Base-by-base conservation (phyloP, 92 coral and sea anemone species). In the Chrysogorgia sp. region DNA sequence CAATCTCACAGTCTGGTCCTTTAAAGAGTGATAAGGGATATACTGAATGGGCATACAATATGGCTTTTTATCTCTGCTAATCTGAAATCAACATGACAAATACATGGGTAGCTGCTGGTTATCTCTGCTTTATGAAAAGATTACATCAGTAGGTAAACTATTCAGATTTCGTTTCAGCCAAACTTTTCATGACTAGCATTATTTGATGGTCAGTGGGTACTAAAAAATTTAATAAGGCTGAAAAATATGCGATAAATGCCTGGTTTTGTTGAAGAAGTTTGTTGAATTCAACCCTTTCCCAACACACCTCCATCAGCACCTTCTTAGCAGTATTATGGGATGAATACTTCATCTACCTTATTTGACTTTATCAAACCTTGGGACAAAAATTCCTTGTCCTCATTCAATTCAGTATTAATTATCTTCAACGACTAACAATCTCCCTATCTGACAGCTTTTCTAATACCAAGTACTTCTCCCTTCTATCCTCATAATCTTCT, bases 271-370 rank as follows among this genome's bases (percentile, higher is more conserved):
- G 83, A 2, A 89, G 50, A 47, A 89, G 67, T 7, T 86, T 59
- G 37, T 77, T 89, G 75, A 23, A 89, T 43, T 89, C 88, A 0
- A 89, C 92, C 71, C 83, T 41, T 77, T 85, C 89, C 92, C 92
- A 89, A 34, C 87, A 88, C 7, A 88, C 68, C 7, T 70, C 75
- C 72, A 77, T 89, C 68, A 89, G 24, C 35, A 78, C 9, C 6
- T 76, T 31, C 31, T 68, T n/a, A n/a, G n/a, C n/a, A n/a, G n/a
- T n/a, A n/a, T n/a, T n/a, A n/a, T n/a, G n/a, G n/a, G n/a, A n/a
- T n/a, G n/a, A n/a, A n/a, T n/a, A n/a, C n/a, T n/a, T n/a, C n/a
- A n/a, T n/a, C n/a, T n/a, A n/a, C n/a, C n/a, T n/a, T n/a, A n/a
- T n/a, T n/a, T n/a, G n/a, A n/a, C n/a, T n/a, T n/a, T n/a, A n/a